phyloP scores from a whole-genome alignment of 35 echinoderm and acorn worm species.

The Apostichopus parvimensis region DNA sequence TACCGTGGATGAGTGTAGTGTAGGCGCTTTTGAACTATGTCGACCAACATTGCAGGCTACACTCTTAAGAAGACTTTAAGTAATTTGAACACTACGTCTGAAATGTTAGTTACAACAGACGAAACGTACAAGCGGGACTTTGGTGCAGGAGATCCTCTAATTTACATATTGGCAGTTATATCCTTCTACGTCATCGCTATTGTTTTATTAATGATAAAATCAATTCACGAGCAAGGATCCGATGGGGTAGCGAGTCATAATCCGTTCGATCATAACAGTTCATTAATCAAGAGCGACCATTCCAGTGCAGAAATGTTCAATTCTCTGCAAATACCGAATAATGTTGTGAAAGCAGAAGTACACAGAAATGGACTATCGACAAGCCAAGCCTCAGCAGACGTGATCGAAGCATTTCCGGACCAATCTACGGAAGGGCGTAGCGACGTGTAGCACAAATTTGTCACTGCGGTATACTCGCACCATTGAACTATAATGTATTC shows the following conservation, averaged over 20 bases:
- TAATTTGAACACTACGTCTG: background rate
- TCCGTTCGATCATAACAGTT: background rate
- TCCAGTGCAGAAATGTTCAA: background rate
- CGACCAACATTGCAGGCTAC: background rate
- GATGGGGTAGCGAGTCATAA: background rate
- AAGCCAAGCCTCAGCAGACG: background rate
- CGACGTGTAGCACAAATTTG: no score
- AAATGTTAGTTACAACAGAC: background rate
- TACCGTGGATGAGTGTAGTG: no score
- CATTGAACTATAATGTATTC: no score
- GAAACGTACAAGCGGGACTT: background rate
- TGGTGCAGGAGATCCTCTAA: conserved; percentile 40
- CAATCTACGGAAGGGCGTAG: background rate
- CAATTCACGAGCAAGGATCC: conserved; percentile 35
- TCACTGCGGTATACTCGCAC: no score
- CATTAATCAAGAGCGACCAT: background rate
- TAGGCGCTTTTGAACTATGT: background rate
- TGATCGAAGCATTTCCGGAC: background rate
- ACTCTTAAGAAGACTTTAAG: background rate
- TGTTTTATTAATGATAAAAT: conserved; percentile 58
- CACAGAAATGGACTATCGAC: background rate
- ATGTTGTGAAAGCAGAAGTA: background rate
- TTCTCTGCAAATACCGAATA: background rate
- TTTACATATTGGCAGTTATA: conserved; percentile 59
- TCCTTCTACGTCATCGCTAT: conserved; percentile 65